These are phyloP conservation scores for Telmatochromis sp. DNA, from an alignment of 2,113 vertebrate species.

Conservation along the genomic window DNA sequence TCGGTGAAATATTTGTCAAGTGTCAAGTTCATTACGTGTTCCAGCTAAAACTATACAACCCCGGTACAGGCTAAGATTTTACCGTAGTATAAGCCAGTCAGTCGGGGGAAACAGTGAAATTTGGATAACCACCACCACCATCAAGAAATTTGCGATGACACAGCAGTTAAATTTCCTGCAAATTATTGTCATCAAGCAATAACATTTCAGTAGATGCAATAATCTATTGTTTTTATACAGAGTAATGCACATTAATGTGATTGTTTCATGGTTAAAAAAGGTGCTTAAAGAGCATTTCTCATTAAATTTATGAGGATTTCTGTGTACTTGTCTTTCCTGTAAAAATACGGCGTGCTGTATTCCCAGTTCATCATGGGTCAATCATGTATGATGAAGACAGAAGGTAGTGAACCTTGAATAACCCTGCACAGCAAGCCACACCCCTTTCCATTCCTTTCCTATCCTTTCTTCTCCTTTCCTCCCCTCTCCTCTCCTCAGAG, in stretches of 20 bases:
- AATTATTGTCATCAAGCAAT: not conserved
- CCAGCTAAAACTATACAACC: not conserved
- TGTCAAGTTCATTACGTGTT: not conserved
- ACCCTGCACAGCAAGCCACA: constrained; percentile 18
- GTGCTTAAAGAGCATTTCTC: not conserved
- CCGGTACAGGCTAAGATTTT: not conserved
- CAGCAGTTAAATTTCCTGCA: not conserved
- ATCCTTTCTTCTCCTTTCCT: not conserved
- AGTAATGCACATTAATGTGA: not conserved
- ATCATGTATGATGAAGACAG: constrained; percentile 21
- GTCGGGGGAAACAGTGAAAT: not conserved
- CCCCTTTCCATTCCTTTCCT: not conserved
- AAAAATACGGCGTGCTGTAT: not conserved
- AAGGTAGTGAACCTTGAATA: constrained; percentile 38
- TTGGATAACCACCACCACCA: not conserved
- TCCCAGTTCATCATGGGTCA: not conserved
- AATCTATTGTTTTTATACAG: not conserved
- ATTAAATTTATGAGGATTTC: not conserved
- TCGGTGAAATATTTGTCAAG: not conserved
- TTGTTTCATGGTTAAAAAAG: not conserved
- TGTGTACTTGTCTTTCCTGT: not conserved
- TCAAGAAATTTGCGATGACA: not conserved
- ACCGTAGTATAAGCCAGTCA: not conserved
- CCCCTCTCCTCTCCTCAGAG: not conserved
- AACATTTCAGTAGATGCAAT: not conserved